These are phyloP conservation scores for Oxyscelio sp. DNA, from an alignment of 2,888 invertebrate species.

Conservation along the genomic window DNA sequence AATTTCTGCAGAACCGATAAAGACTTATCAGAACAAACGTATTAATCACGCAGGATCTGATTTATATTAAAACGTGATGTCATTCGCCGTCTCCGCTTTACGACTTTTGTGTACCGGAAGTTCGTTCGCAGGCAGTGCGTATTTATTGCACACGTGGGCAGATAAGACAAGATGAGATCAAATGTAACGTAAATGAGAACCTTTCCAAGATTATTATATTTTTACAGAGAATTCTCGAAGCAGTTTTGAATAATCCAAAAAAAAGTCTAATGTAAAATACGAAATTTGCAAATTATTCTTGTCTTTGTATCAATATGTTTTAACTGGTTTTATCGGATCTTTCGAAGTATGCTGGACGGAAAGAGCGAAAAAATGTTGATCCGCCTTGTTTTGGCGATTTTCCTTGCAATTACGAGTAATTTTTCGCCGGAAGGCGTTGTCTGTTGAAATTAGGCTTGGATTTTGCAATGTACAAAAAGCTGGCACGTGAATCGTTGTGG, in stretches of 20 bases:
- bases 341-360: not conserved
- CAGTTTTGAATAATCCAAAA: not conserved
- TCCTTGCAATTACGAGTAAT: conserved; percentile 37
- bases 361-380: conserved; percentile 42
- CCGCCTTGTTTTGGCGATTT: conserved; percentile 13
- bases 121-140: conserved; percentile 25
- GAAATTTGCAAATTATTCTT: no score
- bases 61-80: not conserved
- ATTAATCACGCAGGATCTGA: not conserved
- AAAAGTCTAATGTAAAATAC: conserved; percentile 7
- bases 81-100: not conserved
- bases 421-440: conserved; percentile 71
- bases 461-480: conserved; percentile 56
- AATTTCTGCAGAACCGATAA: not conserved
- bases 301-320: not conserved
- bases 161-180: conserved; percentile 55
- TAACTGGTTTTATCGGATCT: not conserved
- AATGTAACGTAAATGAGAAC: conserved; percentile 41
- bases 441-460: conserved; percentile 73
- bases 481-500: no score
- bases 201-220: conserved; percentile 42
- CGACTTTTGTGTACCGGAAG: conserved; percentile 37
- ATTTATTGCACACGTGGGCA: conserved; percentile 63
- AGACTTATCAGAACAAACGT: not conserved
- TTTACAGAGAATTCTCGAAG: conserved; percentile 25